These are phyloP conservation scores for Cerceris rybyensis DNA, from an alignment of 2,888 invertebrate genomes.

Conservation along the genomic window DNA sequence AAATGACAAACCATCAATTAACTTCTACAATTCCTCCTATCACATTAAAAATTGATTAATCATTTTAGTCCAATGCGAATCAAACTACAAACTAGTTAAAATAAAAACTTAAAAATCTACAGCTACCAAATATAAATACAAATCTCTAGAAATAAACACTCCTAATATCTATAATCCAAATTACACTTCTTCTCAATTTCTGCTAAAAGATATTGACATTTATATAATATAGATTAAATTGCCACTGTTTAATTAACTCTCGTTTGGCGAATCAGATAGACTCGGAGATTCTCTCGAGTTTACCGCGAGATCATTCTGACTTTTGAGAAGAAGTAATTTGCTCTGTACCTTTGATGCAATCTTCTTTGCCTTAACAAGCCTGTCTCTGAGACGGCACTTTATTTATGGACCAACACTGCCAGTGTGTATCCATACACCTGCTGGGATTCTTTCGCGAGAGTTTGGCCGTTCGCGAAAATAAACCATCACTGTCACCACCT, in stretches of 20 bases:
- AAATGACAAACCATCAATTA: too few relatives aligned
- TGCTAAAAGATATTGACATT: too few relatives aligned
- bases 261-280: background rate
- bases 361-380: constrained; percentile 14
- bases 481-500: constrained; percentile 17
- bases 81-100: too few relatives aligned
- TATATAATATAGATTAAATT: background rate
- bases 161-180: too few relatives aligned
- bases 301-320: background rate
- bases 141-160: too few relatives aligned
- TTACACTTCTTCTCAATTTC: too few relatives aligned
- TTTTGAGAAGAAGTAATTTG: constrained; percentile 1
- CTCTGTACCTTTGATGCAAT: background rate
- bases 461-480: background rate
- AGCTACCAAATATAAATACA: too few relatives aligned
- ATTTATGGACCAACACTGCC: constrained; percentile 21
- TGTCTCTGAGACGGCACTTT: constrained; percentile 5
- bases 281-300: background rate
- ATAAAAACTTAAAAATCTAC: too few relatives aligned
- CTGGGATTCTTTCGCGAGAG: constrained; percentile 9
- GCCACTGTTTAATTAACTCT: background rate
- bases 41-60: too few relatives aligned
- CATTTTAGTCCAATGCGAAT: too few relatives aligned
- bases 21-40: too few relatives aligned
- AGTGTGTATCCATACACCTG: constrained; percentile 8